A percentile compares a stretch with the other conserved stretches of the same genome.
Evolutionary conservation across 2,113 vertebrate species (phyloP).

Genomic region (Artemisiospiza belli): DNA sequence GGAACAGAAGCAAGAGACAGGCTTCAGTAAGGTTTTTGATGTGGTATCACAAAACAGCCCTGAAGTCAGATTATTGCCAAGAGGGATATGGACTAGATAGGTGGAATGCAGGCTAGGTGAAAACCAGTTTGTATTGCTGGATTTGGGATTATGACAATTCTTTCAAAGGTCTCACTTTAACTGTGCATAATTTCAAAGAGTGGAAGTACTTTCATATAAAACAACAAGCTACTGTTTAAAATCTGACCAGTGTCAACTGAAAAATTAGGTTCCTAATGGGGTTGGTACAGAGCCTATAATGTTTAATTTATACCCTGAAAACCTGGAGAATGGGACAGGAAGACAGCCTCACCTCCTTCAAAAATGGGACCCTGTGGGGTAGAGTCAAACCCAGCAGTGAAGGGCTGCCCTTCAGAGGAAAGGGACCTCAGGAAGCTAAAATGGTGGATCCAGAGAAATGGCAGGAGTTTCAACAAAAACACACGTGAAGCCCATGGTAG

Average conservation of each 20-base stretch:
- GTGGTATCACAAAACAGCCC: neutral
- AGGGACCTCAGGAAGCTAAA: neutral
- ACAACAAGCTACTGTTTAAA: neutral
- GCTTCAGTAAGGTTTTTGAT: neutral
- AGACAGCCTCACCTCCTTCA: fast-evolving
- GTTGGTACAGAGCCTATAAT: neutral
- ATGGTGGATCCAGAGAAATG: neutral
- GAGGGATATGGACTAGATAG: neutral
- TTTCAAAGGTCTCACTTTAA: neutral
- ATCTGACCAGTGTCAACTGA: neutral
- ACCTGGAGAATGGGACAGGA: neutral
- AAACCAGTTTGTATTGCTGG: neutral
- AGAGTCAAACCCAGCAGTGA: neutral
- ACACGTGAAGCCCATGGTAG: neutral
- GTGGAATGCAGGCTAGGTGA: neutral
- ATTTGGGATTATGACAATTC: neutral
- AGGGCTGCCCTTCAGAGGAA: neutral
- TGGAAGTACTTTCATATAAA: neutral
- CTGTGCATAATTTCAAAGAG: neutral
- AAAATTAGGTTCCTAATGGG: neutral
- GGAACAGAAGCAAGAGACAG: neutral
- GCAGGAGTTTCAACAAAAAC: neutral
- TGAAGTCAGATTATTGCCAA: neutral
- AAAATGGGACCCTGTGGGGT: fast-evolving
- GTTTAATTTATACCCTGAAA: neutral